These are phyloP conservation scores for Alouatta palliata DNA, from an alignment of 2,113 vertebrate species.

Conservation along the genomic window DNA sequence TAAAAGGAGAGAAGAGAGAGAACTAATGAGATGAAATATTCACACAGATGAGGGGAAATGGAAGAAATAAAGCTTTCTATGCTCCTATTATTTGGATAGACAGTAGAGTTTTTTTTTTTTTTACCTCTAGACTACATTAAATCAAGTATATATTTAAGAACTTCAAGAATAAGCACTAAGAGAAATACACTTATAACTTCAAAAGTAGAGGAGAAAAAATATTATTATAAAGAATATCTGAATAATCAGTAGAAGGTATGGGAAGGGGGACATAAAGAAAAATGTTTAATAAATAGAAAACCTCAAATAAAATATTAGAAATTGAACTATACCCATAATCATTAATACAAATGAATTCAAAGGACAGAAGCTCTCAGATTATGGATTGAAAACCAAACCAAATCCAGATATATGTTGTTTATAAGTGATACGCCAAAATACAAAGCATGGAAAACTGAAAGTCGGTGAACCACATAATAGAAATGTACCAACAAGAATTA, in stretches of 20 bases:
- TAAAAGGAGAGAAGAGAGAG: background rate
- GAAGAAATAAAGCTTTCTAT: background rate
- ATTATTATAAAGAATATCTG: background rate
- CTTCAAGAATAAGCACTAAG: background rate
- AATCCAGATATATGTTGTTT: background rate
- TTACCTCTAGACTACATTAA: background rate
- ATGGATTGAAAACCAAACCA: background rate
- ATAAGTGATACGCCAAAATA: background rate
- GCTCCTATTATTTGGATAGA: background rate
- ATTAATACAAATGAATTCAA: background rate
- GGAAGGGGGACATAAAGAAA: background rate
- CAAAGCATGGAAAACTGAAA: background rate
- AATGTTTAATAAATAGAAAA: background rate
- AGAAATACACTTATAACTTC: background rate
- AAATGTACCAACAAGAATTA: background rate
- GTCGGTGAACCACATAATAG: background rate
- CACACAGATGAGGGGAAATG: background rate
- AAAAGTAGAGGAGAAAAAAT: background rate
- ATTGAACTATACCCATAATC: background rate
- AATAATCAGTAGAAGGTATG: background rate
- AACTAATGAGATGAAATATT: background rate
- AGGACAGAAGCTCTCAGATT: background rate
- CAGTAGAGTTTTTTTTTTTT: background rate
- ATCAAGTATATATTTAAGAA: background rate
- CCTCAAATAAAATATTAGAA: background rate